Percentiles rank a stretch among this genome's conserved stretches.
These are phyloP conservation scores for Apocheima hispidaria DNA, from an alignment of 2,888 invertebrate genomes.

Conservation along the genomic window DNA sequence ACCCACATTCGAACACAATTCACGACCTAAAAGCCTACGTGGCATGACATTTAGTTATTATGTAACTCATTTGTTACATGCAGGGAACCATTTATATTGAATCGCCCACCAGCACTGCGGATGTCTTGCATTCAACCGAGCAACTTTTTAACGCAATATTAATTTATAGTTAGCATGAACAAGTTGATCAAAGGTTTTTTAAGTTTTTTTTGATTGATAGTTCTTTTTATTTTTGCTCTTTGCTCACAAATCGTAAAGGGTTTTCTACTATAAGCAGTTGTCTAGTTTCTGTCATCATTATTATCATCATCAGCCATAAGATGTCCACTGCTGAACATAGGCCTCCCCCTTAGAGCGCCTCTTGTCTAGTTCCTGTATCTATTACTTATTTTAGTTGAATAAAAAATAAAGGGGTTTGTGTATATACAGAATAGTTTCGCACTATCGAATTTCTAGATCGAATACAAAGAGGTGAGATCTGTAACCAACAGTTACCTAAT, in stretches of 20 bases:
- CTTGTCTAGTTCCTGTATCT: too few species aligned
- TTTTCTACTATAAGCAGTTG: slow-evolving; percentile 1
- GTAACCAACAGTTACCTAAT: slow-evolving; percentile 33
- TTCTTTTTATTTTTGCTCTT: too few species aligned
- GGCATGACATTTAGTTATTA: slow-evolving; percentile 56
- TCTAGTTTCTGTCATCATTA: too few species aligned
- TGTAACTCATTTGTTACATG: slow-evolving; percentile 49
- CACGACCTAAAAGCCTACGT: slow-evolving; percentile 67
- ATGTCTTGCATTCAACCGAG: slow-evolving; percentile 34
- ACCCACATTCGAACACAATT: slow-evolving; percentile 62
- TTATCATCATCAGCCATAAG: too few species aligned
- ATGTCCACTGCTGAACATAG: too few species aligned
- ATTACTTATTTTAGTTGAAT: neutral
- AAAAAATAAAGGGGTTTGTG: slow-evolving; percentile 11
- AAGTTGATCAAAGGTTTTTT: slow-evolving; percentile 27
- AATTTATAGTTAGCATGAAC: slow-evolving; percentile 25
- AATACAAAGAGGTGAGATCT: slow-evolving; percentile 29
- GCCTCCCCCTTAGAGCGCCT: too few species aligned
- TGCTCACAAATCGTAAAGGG: slow-evolving; percentile 21
- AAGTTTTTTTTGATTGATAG: slow-evolving; percentile 28
- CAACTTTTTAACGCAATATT: slow-evolving; percentile 28
- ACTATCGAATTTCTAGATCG: slow-evolving; percentile 32
- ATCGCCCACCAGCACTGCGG: slow-evolving; percentile 46
- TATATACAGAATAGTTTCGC: slow-evolving; percentile 31
- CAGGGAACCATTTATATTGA: slow-evolving; percentile 44